These are phyloP conservation scores for Idaea dimidiata DNA, from an alignment of 2,888 invertebrate species.

Conservation along the genomic window DNA sequence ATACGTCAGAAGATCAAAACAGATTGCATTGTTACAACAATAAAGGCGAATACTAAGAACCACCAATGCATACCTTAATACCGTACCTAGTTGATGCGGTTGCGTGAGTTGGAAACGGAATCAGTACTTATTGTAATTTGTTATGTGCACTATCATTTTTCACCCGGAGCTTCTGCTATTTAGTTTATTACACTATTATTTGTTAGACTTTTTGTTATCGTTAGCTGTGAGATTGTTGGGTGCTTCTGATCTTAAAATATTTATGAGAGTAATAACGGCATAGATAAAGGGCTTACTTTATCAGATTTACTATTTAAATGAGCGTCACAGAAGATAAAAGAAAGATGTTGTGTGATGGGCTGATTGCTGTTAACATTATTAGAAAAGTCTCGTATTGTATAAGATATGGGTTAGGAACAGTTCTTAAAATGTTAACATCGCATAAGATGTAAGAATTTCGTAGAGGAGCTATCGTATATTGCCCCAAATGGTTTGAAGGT, in stretches of 20 bases:
- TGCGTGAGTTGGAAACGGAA: constrained; percentile 69
- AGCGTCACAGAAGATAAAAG: no score
- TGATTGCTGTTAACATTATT: no score
- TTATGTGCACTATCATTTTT: constrained; percentile 35
- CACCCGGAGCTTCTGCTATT: constrained; percentile 16
- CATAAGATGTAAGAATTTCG: no score
- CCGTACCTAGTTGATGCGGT: constrained; percentile 54
- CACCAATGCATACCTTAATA: constrained; percentile 48
- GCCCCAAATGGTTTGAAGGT: no score
- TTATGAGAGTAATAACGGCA: no score
- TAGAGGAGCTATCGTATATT: no score
- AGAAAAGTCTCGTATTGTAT: no score
- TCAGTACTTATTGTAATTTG: constrained; percentile 66
- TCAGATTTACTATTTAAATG: no score
- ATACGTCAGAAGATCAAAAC: constrained; percentile 63
- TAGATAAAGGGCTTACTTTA: no score
- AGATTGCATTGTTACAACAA: constrained; percentile 73
- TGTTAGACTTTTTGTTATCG: constrained; percentile 13
- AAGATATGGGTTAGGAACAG: no score
- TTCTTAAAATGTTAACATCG: no score
- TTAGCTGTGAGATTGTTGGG: not conserved
- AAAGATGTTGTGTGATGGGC: no score
- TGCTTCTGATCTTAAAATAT: not conserved
- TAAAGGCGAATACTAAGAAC: constrained; percentile 59
- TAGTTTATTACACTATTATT: constrained; percentile 13